Base-by-base conservation (phyloP, 2,113 vertebrate genomes). In the Corapipo altera region DNA sequence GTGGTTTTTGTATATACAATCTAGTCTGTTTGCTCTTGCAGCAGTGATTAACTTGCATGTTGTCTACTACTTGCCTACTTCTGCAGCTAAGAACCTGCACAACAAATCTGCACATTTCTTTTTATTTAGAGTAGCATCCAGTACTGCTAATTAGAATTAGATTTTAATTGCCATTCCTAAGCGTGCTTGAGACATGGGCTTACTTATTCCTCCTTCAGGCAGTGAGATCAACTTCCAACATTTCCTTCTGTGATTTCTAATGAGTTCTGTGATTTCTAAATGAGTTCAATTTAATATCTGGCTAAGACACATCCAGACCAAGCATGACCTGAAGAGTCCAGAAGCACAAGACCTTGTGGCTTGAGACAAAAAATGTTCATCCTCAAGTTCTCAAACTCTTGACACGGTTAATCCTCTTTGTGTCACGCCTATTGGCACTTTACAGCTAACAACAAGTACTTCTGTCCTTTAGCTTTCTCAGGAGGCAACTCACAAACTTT, bases 61-160 rank as follows among this genome's bases (percentile, higher is more conserved):
- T 78, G 55, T 48, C 69, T 80, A 59, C 80, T 70, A 26, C n/a
- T 72, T 37, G 43, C 48, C 44, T 84, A 57, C 44, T 84, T 84
- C 69, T 86, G 62, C 58, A 91, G 75, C 59, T 90, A 77, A 65
- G 75, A 71, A 72, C 78, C 61, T 70, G 54, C 57, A 62, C 55
- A 73, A 58, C 43, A 54, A 73, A 80, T 67, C 81, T 84, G 43
- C 20, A 48, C 22, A 13, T 70, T 4, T 2, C 65, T 94, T 55
- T 80, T 95, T 90, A 54, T 88, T 94, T 93, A 85, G 52, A 81
- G 65, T 84, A 94, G n/a, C 75, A 89, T 75, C 48, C 79, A 72
- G 37, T 46, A 24, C 43, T 67, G 23, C 52, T 89, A 95, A 90
- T 91, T 88, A 67, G 33, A 83, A 90, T 88, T 95, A 64, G 35